Evolutionary conservation across 2,797 vertebrate species (phyloP).

Genomic region (Botia kubotai): DNA sequence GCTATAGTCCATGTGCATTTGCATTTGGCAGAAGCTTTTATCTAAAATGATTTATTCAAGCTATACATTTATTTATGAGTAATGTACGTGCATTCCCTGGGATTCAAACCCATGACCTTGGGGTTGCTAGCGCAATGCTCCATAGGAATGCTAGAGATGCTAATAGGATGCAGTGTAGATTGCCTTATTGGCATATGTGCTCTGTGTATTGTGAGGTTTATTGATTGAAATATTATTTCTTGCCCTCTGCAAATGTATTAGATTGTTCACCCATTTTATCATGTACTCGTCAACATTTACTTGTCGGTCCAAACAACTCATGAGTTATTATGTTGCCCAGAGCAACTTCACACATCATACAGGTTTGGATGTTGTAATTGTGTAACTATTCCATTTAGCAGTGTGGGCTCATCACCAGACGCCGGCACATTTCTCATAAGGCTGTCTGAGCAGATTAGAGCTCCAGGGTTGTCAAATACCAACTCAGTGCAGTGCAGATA

Average conservation of each 20-base stretch:
- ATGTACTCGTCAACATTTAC: no score
- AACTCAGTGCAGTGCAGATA: not conserved
- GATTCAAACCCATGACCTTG: no score
- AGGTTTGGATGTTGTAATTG: not conserved
- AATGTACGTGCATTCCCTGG: no score
- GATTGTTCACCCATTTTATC: no score
- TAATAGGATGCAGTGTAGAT: no score
- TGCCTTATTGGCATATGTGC: not conserved
- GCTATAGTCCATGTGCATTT: not conserved
- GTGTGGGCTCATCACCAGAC: not conserved
- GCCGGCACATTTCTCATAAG: constrained; percentile 12
- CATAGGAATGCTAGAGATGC: not conserved
- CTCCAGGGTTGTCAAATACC: constrained; percentile 21
- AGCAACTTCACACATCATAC: no score
- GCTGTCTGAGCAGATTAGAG: not conserved
- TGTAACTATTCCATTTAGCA: not conserved
- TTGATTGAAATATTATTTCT: not conserved
- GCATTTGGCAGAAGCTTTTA: no score
- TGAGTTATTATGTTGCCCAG: no score
- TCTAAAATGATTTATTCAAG: not conserved
- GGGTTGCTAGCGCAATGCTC: no score
- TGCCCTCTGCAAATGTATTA: not conserved
- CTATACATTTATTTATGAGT: not conserved
- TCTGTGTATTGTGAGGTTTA: not conserved
- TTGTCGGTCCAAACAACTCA: no score